Percentiles rank a stretch among this genome's conserved stretches.
Conservation (phyloP, 1,140 invertebrate genomes). For the Parapsyche elsis region DNA sequence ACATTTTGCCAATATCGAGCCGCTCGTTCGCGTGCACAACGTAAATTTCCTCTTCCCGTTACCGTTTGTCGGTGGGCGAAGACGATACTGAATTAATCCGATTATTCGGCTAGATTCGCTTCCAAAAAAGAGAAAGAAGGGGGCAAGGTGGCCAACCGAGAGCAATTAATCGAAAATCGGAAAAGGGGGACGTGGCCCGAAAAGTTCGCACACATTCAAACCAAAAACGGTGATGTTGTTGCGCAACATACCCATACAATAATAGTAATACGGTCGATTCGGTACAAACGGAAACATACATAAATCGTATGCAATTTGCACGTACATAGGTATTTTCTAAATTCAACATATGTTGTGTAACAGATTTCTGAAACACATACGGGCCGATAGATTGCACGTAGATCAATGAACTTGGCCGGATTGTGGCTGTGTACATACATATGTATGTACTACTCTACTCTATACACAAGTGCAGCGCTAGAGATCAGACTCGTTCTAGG, state of each 20-base stretch:
- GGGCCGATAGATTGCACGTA: not conserved
- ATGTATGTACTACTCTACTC: no score
- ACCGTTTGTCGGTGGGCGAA: not conserved
- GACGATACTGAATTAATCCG: not conserved
- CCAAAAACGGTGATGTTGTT: no score
- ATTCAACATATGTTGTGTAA: slow-evolving; percentile 4
- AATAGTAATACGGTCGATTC: no score
- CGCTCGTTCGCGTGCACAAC: not conserved
- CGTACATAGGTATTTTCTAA: not conserved
- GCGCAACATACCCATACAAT: no score
- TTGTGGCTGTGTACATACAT: no score
- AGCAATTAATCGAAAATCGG: not conserved
- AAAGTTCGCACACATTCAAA: not conserved
- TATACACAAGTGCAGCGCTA: no score
- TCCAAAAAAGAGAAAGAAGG: not conserved
- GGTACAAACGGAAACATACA: no score
- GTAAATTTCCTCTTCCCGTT: not conserved
- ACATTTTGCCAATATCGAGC: no score
- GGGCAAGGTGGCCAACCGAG: not conserved
- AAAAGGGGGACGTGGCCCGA: not conserved
- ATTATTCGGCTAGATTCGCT: not conserved
- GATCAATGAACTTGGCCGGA: no score
- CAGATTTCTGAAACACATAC: not conserved
- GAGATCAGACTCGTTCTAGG: no score
- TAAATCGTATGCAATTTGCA: no score